Conservation (phyloP, 2,888 invertebrate species). For the Malthinus seriepunctatus region DNA sequence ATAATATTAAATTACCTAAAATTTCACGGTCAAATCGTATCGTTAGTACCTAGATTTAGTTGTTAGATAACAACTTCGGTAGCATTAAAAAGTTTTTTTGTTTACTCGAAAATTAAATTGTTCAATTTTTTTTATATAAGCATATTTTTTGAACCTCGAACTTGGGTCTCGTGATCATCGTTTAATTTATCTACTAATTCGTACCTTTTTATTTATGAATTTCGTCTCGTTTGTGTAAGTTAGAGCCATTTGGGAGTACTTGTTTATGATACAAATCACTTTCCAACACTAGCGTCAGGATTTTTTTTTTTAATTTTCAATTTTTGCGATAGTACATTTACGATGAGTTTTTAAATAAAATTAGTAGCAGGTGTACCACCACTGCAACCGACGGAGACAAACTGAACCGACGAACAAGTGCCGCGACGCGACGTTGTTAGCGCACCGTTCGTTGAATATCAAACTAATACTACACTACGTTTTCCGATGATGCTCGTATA, state of each 20-base stretch:
- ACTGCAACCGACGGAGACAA: slow-evolving; percentile 15
- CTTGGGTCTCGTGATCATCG: slow-evolving; percentile 16
- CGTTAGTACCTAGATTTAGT: too few species aligned
- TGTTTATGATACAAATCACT: slow-evolving; percentile 13
- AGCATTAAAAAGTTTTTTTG: too few species aligned
- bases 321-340: slow-evolving; percentile 5
- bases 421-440: slow-evolving; percentile 16
- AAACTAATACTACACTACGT: slow-evolving; percentile 18
- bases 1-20: too few species aligned
- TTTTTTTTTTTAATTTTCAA: background rate
- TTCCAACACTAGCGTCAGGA: slow-evolving; percentile 11
- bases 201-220: slow-evolving; percentile 23
- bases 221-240: slow-evolving; percentile 16
- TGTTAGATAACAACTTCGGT: too few species aligned
- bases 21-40: too few species aligned
- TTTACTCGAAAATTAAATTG: too few species aligned
- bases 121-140: background rate
- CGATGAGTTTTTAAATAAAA: slow-evolving; percentile 11
- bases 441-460: slow-evolving; percentile 18
- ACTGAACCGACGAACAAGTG: slow-evolving; percentile 29
- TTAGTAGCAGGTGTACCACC: slow-evolving; percentile 13
- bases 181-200: slow-evolving; percentile 10
- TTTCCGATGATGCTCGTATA: slow-evolving; percentile 6
- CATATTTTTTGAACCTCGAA: slow-evolving; percentile 14
- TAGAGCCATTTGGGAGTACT: slow-evolving; percentile 22